phyloP scores from a whole-genome alignment of 2,797 vertebrate species.

The Sebastes taczanowskii region DNA sequence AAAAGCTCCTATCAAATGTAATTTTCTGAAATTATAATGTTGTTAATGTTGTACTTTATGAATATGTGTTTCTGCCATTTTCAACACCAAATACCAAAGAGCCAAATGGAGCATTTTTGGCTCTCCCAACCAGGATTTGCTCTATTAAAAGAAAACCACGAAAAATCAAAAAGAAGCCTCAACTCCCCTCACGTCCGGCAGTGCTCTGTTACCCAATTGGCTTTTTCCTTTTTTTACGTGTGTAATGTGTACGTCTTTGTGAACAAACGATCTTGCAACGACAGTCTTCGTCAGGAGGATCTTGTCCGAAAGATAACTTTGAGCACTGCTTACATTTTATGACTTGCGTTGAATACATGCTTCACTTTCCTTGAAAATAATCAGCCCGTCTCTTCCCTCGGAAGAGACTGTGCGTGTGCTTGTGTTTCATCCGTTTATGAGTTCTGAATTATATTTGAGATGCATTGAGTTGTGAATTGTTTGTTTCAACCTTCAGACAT shows the following conservation, averaged over 20 bases:
- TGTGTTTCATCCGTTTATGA: conserved; percentile 51
- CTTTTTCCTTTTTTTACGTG: conserved; percentile 41
- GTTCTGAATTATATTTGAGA: conserved; percentile 44
- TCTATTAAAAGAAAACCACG: conserved; percentile 16
- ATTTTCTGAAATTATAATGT: conserved; percentile 70
- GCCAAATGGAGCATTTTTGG: conserved; percentile 60
- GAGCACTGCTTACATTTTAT: conserved; percentile 54
- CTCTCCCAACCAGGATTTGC: conserved; percentile 48
- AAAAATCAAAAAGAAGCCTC: conserved; percentile 40
- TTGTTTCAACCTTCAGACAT: conserved; percentile 55
- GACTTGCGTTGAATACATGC: conserved; percentile 50
- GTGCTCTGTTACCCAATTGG: conserved; percentile 38
- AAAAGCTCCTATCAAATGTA: conserved; percentile 46
- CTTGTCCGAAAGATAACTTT: conserved; percentile 29
- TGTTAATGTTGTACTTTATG: conserved; percentile 76
- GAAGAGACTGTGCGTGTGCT: conserved; percentile 37
- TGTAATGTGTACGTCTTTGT: conserved; percentile 68
- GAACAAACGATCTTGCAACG: conserved; percentile 45
- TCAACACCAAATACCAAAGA: conserved; percentile 73
- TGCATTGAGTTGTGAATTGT: conserved; percentile 45
- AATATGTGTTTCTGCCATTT: conserved; percentile 72
- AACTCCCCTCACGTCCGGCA: conserved; percentile 27
- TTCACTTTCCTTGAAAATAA: conserved; percentile 33
- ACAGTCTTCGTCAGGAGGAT: conserved; percentile 35
- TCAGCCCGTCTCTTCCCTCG: not conserved